phyloP scores from a whole-genome alignment of 2,113 vertebrate species.

The Lycaon pictus region DNA sequence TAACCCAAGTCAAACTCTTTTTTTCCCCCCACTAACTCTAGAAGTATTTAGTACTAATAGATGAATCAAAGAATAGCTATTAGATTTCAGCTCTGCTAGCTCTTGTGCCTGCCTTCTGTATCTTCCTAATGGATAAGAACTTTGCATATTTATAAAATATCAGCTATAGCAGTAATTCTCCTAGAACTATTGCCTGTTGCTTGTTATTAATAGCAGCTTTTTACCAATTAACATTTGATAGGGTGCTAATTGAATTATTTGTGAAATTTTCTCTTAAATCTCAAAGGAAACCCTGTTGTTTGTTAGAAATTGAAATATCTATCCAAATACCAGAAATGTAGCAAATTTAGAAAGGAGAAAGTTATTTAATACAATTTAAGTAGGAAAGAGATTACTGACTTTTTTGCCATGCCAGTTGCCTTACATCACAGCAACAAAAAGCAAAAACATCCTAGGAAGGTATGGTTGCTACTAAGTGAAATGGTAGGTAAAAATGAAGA shows the following conservation, averaged over 20 bases:
- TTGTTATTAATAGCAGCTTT: constrained; percentile 86
- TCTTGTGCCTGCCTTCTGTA: constrained; percentile 90
- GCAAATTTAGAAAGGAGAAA: constrained; percentile 75
- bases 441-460: constrained; percentile 55
- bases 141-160: constrained; percentile 84
- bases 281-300: constrained; percentile 71
- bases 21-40: constrained; percentile 93
- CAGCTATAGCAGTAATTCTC: constrained; percentile 85
- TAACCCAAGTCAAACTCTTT: constrained; percentile 95
- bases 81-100: constrained; percentile 91
- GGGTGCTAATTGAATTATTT: constrained; percentile 80
- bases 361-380: constrained; percentile 73
- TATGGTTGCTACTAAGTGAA: constrained; percentile 45
- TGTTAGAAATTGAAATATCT: constrained; percentile 76
- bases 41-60: constrained; percentile 93
- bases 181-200: constrained; percentile 85
- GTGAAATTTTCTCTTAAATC: constrained; percentile 78
- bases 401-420: constrained; percentile 62
- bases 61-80: constrained; percentile 89
- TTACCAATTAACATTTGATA: constrained; percentile 86
- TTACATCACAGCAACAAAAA: constrained; percentile 38
- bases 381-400: constrained; percentile 28
- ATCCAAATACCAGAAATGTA: constrained; percentile 73
- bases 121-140: constrained; percentile 87
- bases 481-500: constrained; percentile 20